phyloP scores from a whole-genome alignment of 2,888 invertebrate genomes.

The Stenodema calcarata region DNA sequence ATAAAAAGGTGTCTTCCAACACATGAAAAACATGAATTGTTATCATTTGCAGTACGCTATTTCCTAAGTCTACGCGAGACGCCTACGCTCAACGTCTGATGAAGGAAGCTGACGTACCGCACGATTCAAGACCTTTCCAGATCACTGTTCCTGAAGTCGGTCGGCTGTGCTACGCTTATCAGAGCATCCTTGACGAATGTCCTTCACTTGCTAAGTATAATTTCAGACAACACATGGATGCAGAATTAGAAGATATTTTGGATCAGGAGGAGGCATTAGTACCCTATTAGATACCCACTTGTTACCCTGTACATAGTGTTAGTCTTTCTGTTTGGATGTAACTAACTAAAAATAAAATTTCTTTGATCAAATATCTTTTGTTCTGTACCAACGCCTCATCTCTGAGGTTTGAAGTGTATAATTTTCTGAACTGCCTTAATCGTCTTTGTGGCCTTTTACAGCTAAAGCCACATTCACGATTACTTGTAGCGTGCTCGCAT shows the following conservation, averaged over 20 bases:
- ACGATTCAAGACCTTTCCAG: constrained; percentile 73
- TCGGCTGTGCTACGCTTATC: constrained; percentile 78
- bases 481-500: too few relatives aligned
- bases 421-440: too few relatives aligned
- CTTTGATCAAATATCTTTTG: background rate
- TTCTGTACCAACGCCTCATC: too few relatives aligned
- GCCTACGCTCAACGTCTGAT: constrained; percentile 74
- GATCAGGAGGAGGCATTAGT: background rate
- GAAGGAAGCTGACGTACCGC: constrained; percentile 74
- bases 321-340: background rate
- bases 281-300: background rate
- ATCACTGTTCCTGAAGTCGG: constrained; percentile 80
- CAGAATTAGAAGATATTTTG: background rate
- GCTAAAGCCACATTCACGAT: too few relatives aligned
- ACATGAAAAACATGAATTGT: background rate
- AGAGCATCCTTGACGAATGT: constrained; percentile 66
- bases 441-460: too few relatives aligned
- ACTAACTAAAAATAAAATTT: background rate
- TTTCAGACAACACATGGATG: constrained; percentile 33
- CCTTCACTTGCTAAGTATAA: constrained; percentile 56
- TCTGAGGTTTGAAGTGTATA: too few relatives aligned
- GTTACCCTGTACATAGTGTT: constrained; percentile 7
- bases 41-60: constrained; percentile 67
- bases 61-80: constrained; percentile 73
- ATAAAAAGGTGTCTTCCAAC: too few relatives aligned